Conservation (phyloP, 2,113 vertebrate species). For the Varanus komodoensis region DNA sequence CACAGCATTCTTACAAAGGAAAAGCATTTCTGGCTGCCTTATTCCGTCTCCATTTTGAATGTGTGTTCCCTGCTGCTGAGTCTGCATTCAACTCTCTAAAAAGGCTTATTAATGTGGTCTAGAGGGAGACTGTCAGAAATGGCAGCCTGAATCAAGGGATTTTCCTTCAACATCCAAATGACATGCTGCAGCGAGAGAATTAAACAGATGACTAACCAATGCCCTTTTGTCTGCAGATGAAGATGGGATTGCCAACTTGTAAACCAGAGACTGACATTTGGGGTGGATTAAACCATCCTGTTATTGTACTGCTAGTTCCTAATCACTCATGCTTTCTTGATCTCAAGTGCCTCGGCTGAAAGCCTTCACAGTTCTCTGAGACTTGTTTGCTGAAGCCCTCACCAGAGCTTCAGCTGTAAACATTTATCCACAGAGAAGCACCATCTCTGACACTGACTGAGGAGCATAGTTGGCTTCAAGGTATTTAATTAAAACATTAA, state of each 20-base stretch:
- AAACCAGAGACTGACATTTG: constrained; percentile 83
- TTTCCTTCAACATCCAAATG: constrained; percentile 84
- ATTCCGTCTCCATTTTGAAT: constrained; percentile 74
- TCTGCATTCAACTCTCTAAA: constrained; percentile 80
- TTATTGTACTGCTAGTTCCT: constrained; percentile 76
- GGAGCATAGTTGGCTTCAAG: constrained; percentile 79
- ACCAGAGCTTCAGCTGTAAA: constrained; percentile 77
- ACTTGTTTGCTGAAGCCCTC: constrained; percentile 80
- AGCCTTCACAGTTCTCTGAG: constrained; percentile 74
- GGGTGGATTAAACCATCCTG: constrained; percentile 81
- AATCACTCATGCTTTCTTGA: constrained; percentile 78
- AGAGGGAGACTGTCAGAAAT: constrained; percentile 85
- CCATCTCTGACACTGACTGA: constrained; percentile 74
- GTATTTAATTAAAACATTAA: constrained; percentile 90
- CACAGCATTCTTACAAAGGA: constrained; percentile 58
- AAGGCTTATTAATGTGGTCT: constrained; percentile 85
- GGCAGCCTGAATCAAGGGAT: constrained; percentile 85
- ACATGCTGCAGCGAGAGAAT: constrained; percentile 81
- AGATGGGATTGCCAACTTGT: constrained; percentile 81
- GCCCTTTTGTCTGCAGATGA: constrained; percentile 84
- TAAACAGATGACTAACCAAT: constrained; percentile 86
- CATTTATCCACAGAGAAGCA: constrained; percentile 82
- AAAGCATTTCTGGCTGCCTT: constrained; percentile 62
- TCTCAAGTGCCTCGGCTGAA: constrained; percentile 75
- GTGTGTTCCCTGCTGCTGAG: constrained; percentile 76